phyloP scores from a whole-genome alignment of 1,140 invertebrate genomes.

The Drosophila kanapiae region DNA sequence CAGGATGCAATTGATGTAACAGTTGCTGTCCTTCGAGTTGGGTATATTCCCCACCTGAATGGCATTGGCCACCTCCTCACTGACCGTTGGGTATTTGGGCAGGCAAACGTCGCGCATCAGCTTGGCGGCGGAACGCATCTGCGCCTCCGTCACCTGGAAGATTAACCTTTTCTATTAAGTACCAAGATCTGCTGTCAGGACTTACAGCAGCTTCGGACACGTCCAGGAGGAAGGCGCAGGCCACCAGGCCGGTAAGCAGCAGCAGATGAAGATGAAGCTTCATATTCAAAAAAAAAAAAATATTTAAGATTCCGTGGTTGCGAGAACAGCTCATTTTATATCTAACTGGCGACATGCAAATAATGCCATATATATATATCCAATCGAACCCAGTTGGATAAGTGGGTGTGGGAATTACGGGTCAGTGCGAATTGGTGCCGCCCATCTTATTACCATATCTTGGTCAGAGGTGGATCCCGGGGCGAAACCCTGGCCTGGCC shows the following conservation, averaged over 20 bases:
- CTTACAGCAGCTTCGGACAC: conserved; percentile 19
- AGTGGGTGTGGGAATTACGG: conserved; percentile 23
- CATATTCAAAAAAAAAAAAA: conserved; percentile 6
- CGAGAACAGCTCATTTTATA: conserved; percentile 24
- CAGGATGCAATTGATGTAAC: conserved; percentile 79
- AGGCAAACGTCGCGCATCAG: conserved; percentile 76
- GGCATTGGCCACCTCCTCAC: conserved; percentile 56
- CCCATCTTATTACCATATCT: conserved; percentile 23
- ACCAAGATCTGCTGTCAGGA: background rate
- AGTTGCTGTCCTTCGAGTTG: conserved; percentile 75
- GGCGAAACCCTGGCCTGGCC: background rate
- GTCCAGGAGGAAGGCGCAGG: background rate
- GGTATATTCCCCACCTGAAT: conserved; percentile 68
- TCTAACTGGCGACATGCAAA: conserved; percentile 22
- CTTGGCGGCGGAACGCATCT: conserved; percentile 74
- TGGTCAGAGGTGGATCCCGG: conserved; percentile 3
- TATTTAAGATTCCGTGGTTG: background rate
- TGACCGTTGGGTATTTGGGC: conserved; percentile 76
- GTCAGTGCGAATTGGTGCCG: background rate
- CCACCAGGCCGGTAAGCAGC: background rate
- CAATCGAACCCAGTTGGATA: background rate
- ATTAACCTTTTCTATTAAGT: too few species aligned
- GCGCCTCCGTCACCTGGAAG: conserved; percentile 86
- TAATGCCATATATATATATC: background rate
- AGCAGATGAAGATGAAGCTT: conserved; percentile 21